These are phyloP conservation scores for Eubucco bourcierii DNA, from an alignment of 2,113 vertebrate genomes.

Conservation along the genomic window DNA sequence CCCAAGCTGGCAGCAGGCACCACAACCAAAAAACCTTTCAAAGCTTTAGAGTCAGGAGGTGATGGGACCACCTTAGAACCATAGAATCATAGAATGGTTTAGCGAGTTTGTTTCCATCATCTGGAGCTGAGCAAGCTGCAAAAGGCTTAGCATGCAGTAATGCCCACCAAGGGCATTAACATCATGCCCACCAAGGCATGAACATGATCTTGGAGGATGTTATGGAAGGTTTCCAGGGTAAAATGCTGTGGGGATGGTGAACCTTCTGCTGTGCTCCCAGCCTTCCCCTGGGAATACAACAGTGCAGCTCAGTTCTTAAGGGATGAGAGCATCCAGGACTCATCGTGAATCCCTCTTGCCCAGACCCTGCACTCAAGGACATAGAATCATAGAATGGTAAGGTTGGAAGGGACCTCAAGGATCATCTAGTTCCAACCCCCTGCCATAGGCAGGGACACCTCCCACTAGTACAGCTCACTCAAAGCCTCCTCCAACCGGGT, in stretches of 20 bases:
- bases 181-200: neutral
- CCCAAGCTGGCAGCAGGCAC: neutral
- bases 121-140: too few species aligned
- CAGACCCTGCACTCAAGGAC: rapidly evolving
- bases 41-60: neutral
- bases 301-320: neutral
- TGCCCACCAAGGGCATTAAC: neutral
- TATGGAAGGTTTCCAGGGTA: neutral
- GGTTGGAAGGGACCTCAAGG: too few species aligned
- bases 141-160: neutral
- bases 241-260: neutral
- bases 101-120: too few species aligned
- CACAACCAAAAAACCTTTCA: neutral
- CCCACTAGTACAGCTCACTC: too few species aligned
- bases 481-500: too few species aligned
- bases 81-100: too few species aligned
- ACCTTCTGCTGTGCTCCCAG: neutral
- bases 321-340: neutral
- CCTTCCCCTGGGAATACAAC: neutral
- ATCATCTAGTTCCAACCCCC: too few species aligned
- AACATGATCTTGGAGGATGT: neutral
- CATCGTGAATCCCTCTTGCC: neutral
- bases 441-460: too few species aligned
- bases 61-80: neutral
- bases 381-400: too few species aligned